A percentile compares a stretch with the other conserved stretches of the same genome.
These are phyloP conservation scores for Romanogobio albipinnatus DNA, from an alignment of 2,113 vertebrate species.

Conservation along the genomic window DNA sequence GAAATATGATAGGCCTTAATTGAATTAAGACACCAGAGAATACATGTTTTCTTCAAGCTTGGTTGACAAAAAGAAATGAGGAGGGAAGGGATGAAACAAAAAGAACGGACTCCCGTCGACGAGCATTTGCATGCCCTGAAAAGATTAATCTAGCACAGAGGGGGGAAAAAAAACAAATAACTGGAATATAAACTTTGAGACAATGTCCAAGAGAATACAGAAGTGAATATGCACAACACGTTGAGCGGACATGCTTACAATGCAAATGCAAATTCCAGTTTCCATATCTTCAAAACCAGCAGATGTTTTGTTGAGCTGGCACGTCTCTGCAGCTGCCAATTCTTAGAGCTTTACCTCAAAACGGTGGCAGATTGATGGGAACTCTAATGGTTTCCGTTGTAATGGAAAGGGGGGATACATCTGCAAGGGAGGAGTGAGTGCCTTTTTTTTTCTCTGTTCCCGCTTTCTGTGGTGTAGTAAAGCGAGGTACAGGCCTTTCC, in stretches of 20 bases:
- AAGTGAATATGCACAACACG: not conserved
- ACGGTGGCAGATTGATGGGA: conserved; percentile 70
- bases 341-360: conserved; percentile 56
- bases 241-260: not conserved
- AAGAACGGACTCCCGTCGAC: not conserved
- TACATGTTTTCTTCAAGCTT: conserved; percentile 51
- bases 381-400: conserved; percentile 74
- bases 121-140: conserved; percentile 13
- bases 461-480: conserved; percentile 70
- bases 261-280: not conserved
- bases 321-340: not conserved
- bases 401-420: conserved; percentile 65
- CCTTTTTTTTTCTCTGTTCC: conserved; percentile 48
- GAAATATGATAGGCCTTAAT: conserved; percentile 58
- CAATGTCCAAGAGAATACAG: not conserved
- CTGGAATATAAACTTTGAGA: not conserved
- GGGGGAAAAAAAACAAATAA: conserved; percentile 40
- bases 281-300: not conserved
- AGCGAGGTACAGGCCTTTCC: conserved; percentile 72
- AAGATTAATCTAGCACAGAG: conserved; percentile 43
- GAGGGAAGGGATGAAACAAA: not conserved
- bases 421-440: conserved; percentile 66
- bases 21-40: conserved; percentile 48
- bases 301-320: conserved; percentile 61
- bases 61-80: conserved; percentile 49